These are phyloP conservation scores for Lutjanus argentimaculatus DNA, from an alignment of 2,797 vertebrate species.

Conservation along the genomic window DNA sequence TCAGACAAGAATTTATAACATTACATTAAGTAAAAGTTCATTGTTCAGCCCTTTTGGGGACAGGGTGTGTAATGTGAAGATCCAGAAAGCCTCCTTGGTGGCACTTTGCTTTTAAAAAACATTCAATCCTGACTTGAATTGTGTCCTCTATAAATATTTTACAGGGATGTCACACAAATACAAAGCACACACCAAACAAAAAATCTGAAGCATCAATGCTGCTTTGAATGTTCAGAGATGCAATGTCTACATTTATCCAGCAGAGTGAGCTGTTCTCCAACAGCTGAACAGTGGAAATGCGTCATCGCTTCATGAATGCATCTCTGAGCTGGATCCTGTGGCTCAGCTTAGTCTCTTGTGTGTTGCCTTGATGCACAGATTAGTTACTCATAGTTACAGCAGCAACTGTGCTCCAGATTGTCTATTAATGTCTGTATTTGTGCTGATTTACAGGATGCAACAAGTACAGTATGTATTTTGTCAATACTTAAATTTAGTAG, in stretches of 20 bases:
- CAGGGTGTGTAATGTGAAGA: no score
- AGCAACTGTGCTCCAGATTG: background rate
- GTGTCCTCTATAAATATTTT: slow-evolving; percentile 10
- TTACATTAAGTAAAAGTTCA: no score
- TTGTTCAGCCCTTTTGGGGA: no score
- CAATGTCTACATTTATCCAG: slow-evolving; percentile 57
- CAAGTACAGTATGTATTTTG: background rate
- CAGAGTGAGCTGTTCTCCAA: slow-evolving; percentile 73
- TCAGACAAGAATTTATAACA: no score
- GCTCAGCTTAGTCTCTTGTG: slow-evolving; percentile 32
- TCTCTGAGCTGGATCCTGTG: slow-evolving; percentile 21
- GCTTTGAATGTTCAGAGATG: slow-evolving; percentile 18
- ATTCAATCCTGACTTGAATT: slow-evolving; percentile 14
- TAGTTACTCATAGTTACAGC: slow-evolving; percentile 14
- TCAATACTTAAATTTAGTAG: background rate
- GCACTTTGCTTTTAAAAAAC: background rate
- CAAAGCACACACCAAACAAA: background rate
- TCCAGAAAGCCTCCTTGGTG: no score
- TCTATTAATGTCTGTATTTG: background rate
- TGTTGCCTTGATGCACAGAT: slow-evolving; percentile 23
- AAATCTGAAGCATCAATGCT: background rate
- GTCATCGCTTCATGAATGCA: slow-evolving; percentile 9
- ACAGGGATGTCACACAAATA: background rate
- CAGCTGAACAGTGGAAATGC: slow-evolving; percentile 38
- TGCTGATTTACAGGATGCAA: background rate